phyloP scores from a whole-genome alignment of 1,140 invertebrate species.

The Drosophila trapezifrons region DNA sequence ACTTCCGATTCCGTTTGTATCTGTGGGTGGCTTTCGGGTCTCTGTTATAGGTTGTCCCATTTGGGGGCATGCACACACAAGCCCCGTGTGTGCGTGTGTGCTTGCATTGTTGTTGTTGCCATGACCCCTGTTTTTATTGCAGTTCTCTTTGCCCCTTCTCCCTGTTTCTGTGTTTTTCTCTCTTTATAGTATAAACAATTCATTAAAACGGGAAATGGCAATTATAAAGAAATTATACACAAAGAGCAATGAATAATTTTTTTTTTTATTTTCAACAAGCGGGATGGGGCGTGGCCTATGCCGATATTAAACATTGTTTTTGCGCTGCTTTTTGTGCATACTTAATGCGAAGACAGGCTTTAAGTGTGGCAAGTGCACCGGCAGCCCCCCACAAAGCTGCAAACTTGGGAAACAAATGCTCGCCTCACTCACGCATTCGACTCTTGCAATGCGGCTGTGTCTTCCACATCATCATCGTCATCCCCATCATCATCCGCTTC shows the following conservation, averaged over 20 bases:
- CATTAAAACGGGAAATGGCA: conserved; percentile 77
- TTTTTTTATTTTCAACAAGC: neutral
- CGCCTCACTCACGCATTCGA: conserved; percentile 48
- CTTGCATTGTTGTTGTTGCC: conserved; percentile 52
- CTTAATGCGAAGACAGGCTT: conserved; percentile 27
- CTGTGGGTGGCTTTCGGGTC: conserved; percentile 27
- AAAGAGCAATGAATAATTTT: conserved; percentile 39
- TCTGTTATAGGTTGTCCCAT: conserved; percentile 33
- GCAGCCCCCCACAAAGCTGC: conserved; percentile 33
- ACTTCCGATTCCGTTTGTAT: conserved; percentile 13
- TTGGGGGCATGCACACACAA: conserved; percentile 25
- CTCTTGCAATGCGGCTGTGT: conserved; percentile 44
- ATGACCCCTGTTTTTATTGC: conserved; percentile 57
- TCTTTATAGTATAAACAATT: conserved; percentile 68
- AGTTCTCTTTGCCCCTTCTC: conserved; percentile 15
- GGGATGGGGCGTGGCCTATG: conserved; percentile 12
- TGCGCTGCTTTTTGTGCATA: conserved; percentile 26
- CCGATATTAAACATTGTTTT: conserved; percentile 25
- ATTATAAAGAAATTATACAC: conserved; percentile 63
- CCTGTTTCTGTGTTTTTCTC: conserved; percentile 10
- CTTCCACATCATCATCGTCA: conserved; percentile 29
- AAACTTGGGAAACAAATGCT: conserved; percentile 52
- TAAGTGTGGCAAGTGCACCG: conserved; percentile 49
- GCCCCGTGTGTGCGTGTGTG: conserved; percentile 9
- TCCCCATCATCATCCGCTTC: conserved; percentile 8